Conservation (phyloP, 92 coral and sea anemone species). For the Umimayanthus kanabou region DNA sequence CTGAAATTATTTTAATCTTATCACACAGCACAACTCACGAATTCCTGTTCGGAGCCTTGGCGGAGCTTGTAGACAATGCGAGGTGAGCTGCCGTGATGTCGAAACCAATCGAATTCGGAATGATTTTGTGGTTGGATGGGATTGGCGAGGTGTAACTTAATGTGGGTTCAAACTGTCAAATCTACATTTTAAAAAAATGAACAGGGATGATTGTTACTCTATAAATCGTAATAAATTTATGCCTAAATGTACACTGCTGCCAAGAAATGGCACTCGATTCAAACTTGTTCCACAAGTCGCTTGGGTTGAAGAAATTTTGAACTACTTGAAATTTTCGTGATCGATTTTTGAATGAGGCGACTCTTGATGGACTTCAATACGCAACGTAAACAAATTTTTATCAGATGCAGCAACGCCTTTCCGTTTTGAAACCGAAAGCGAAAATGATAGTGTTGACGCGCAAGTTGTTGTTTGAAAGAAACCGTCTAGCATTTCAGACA, state of each 20-base stretch:
- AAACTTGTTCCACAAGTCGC: too few relatives aligned
- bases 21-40: constrained; percentile 92
- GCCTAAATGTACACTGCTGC: background rate
- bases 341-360: background rate
- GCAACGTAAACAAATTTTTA: background rate
- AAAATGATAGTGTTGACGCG: too few relatives aligned
- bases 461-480: background rate
- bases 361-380: background rate
- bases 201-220: background rate
- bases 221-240: background rate
- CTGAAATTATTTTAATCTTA: constrained; percentile 24
- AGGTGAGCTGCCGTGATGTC: constrained; percentile 61
- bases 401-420: background rate
- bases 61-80: constrained; percentile 95
- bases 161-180: background rate
- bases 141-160: constrained; percentile 9
- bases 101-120: background rate
- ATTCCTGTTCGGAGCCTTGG: constrained; percentile 96
- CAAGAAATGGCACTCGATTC: background rate
- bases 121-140: constrained; percentile 8
- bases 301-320: background rate
- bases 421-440: background rate
- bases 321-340: background rate
- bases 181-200: too few relatives aligned
- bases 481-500: background rate